A percentile compares a stretch with the other conserved stretches of the same genome.
Evolutionary conservation across 2,888 invertebrate genomes (phyloP).

Genomic region (Lepas anatifera): DNA sequence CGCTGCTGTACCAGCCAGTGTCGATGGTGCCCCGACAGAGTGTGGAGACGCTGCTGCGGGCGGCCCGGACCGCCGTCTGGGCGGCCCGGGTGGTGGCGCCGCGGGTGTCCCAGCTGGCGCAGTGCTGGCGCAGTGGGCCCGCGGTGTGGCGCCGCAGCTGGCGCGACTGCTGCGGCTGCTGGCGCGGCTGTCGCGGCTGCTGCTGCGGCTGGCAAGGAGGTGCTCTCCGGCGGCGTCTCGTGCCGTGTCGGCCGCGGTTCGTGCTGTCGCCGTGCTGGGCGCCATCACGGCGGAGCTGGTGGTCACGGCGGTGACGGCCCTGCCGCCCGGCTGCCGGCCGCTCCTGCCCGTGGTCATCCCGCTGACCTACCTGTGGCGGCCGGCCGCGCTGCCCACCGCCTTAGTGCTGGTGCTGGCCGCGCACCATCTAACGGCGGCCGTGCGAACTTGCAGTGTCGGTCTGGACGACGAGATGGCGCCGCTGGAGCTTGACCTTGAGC

Average conservation of each 20-base stretch:
- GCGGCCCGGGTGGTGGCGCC: not conserved
- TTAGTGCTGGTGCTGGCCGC: not conserved
- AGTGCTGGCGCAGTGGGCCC: no score
- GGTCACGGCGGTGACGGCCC: not conserved
- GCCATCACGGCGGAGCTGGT: not conserved
- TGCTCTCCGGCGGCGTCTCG: not conserved
- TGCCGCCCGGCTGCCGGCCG: not conserved
- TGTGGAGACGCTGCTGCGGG: not conserved
- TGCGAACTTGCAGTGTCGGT: not conserved
- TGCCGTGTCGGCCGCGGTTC: not conserved
- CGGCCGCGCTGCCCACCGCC: not conserved
- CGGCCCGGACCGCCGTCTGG: not conserved
- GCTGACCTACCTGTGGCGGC: no score
- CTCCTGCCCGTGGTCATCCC: not conserved
- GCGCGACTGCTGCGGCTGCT: no score
- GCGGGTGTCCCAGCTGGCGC: not conserved
- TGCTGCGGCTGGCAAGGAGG: no score
- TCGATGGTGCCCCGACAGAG: no score
- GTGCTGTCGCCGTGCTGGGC: not conserved
- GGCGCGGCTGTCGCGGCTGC: no score
- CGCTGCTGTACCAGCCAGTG: no score
- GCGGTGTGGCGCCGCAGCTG: not conserved
- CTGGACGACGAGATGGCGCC: not conserved
- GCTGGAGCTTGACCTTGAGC: conserved; percentile 2
- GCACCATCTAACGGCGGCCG: not conserved